Percentiles rank a stretch among this genome's conserved stretches.
phyloP scores from a whole-genome alignment of 2,113 vertebrate species.

The Emydura subglobosa region DNA sequence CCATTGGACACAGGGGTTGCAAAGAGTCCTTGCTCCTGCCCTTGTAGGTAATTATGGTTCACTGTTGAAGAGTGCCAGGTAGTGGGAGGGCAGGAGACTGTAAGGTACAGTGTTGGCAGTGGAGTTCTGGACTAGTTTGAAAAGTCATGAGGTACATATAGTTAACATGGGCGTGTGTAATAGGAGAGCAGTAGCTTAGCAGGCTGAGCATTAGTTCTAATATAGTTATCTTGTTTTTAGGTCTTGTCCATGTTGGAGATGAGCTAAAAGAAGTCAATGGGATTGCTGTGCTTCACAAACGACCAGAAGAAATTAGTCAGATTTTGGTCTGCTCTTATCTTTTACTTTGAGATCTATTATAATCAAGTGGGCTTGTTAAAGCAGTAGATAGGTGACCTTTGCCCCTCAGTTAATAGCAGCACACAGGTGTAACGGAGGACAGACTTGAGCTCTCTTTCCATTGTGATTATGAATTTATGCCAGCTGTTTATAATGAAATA shows the following conservation, averaged over 20 bases:
- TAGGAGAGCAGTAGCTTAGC: not conserved
- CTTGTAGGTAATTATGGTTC: not conserved
- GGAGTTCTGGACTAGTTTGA: not conserved
- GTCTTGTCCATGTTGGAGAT: constrained; percentile 94
- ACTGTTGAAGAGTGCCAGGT: not conserved
- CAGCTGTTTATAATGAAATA: constrained; percentile 18
- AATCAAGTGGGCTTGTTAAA: constrained; percentile 27
- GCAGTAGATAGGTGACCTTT: constrained; percentile 17
- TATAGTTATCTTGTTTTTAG: constrained; percentile 75
- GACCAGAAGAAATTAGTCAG: constrained; percentile 95
- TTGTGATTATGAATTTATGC: not conserved
- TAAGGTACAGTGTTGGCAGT: not conserved
- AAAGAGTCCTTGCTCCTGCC: not conserved
- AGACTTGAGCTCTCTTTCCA: constrained; percentile 21
- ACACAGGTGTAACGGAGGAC: not conserved
- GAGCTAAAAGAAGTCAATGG: constrained; percentile 96
- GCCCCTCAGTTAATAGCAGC: not conserved
- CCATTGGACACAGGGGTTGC: not conserved
- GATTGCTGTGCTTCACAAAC: constrained; percentile 89
- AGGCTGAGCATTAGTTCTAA: not conserved
- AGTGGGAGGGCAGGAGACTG: not conserved
- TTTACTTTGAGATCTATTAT: constrained; percentile 17
- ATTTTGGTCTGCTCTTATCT: constrained; percentile 87
- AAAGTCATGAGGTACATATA: not conserved
- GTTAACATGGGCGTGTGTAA: not conserved